Conservation (phyloP, 2,113 vertebrate species). For the Gymnorhina tibicen region DNA sequence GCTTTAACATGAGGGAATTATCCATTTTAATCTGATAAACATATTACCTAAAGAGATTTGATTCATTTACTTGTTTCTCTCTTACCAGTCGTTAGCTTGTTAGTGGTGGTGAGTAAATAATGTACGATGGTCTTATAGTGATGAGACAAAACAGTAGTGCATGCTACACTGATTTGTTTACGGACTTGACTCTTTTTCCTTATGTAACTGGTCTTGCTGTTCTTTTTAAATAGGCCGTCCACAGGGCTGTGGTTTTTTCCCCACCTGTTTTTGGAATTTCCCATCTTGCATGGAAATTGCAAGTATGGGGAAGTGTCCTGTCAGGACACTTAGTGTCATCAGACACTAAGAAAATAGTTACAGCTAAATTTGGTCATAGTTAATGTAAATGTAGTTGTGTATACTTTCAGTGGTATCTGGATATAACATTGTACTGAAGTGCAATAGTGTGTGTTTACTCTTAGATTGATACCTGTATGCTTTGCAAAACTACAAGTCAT, state of each 20-base stretch:
- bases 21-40: neutral
- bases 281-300: neutral
- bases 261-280: neutral
- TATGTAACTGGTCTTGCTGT: neutral
- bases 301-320: neutral
- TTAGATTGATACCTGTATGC: neutral
- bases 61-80: neutral
- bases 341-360: neutral
- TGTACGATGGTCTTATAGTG: neutral
- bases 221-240: neutral
- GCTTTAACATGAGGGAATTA: neutral
- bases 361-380: neutral
- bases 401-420: neutral
- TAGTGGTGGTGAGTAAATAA: neutral
- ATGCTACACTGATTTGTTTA: neutral
- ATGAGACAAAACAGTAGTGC: neutral
- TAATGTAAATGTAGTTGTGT: neutral
- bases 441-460: neutral
- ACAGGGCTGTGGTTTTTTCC: fast-evolving
- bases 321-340: neutral
- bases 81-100: neutral
- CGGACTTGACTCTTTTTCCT: neutral
- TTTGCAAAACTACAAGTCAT: neutral
- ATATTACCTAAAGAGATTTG: neutral
- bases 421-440: neutral